A percentile compares a stretch with the other conserved stretches of the same genome.
These are phyloP conservation scores for Theocolax elegans DNA, from an alignment of 1,140 invertebrate species.

Conservation along the genomic window DNA sequence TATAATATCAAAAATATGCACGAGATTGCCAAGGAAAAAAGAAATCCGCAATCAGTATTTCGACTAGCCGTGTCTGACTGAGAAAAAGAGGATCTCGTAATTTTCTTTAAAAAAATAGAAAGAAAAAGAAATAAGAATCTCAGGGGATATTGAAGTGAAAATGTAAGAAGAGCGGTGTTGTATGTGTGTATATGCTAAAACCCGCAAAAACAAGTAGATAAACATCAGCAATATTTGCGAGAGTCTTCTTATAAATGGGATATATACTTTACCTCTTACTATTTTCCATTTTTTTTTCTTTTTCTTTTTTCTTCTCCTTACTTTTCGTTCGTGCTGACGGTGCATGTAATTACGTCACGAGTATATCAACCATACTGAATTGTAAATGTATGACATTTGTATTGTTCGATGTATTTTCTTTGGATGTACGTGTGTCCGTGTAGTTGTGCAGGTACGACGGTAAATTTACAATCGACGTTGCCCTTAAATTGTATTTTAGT, in stretches of 20 bases:
- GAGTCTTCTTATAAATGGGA: neutral
- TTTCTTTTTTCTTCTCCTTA: too few relatives aligned
- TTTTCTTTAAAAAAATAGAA: too few relatives aligned
- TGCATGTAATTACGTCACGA: too few relatives aligned
- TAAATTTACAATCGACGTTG: too few relatives aligned
- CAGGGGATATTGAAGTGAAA: neutral
- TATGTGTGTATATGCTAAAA: neutral
- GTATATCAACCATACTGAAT: too few relatives aligned
- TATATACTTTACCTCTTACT: neutral
- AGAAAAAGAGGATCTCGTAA: neutral
- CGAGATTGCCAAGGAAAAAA: conserved; percentile 20
- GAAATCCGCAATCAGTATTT: conserved; percentile 29
- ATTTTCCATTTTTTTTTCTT: neutral
- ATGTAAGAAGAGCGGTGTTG: neutral
- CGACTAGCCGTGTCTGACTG: neutral
- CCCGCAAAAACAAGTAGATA: conserved; percentile 1
- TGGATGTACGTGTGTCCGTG: too few relatives aligned
- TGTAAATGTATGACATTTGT: too few relatives aligned
- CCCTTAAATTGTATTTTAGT: too few relatives aligned
- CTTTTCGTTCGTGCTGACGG: too few relatives aligned
- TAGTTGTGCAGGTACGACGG: too few relatives aligned
- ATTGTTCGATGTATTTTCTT: too few relatives aligned
- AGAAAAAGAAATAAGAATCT: neutral
- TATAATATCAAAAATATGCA: conserved; percentile 23
- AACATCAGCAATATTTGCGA: conserved; percentile 27